Evolutionary conservation across 2,113 vertebrate genomes (phyloP), one percentile per base, ranked within the genome.

Genomic region (Ammodytes dubius): DNA sequence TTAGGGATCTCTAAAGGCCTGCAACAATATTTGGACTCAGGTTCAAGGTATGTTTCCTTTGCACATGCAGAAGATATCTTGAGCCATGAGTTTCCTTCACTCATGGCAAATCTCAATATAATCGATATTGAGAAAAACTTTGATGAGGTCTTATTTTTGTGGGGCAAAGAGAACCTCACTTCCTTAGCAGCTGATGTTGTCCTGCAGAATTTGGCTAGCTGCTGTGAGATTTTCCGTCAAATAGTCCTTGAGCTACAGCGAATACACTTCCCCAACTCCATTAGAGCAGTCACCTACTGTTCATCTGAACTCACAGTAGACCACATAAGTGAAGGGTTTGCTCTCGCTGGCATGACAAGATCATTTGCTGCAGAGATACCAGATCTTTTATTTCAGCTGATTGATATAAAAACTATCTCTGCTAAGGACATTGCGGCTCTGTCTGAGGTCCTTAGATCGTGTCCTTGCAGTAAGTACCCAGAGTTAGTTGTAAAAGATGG

Each of bases 111-210:
- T 82, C 76, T 92, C 45, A 90, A 91, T 11, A 93, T 92, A 66
- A 87, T 82, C 5, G 84, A 93, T 47, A 52, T 92, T 15, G 73
- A 79, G 60, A 80, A 88, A 65, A 90, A 85, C 46, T 96, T 95
- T 71, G 83, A 95, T 42, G 96, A 97, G 59, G 77, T 97, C 53
- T 91, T 97, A 40, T 97, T 96, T 84, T 67, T 97, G 84, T 97
- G 96, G 96, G 95, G 96, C 50, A 90, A 94, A 79, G 90, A 95
- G 75, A 94, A 96, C 69, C 58, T 96, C 14, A 90, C 84, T 0
- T 90, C 92, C 27, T 6, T 77, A 4, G 59, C 79, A 53, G 84
- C 95, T 52, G 76, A 91, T 8, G 84, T 68, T 63, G 63, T 94
- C 57, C 83, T 96, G 35, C 88, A 94, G 58, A 91, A 91, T 53